Evolutionary conservation across 2,797 vertebrate species (phyloP).

Genomic region (Callimico goeldii): DNA sequence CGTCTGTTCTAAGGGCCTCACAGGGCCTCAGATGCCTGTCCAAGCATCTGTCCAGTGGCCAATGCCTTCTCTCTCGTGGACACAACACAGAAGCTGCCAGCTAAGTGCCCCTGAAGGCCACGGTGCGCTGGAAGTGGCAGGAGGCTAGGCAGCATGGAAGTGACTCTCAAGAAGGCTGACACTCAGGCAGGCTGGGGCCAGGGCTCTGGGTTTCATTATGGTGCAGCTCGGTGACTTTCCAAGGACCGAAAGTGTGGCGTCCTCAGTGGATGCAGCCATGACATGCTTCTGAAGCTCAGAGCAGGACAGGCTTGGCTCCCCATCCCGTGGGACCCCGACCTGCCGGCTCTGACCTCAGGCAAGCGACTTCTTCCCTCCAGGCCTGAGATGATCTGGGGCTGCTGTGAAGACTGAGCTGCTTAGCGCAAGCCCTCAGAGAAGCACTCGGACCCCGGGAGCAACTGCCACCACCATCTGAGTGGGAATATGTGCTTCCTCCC

Average conservation of each 20-base stretch:
- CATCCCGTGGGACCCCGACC: not conserved
- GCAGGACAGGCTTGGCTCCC: not conserved
- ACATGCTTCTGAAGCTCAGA: not conserved
- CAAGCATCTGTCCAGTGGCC: not conserved
- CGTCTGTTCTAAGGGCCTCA: not conserved
- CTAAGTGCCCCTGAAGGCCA: not conserved
- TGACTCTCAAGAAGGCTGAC: not conserved
- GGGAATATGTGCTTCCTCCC: not conserved
- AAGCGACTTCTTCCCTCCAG: not conserved
- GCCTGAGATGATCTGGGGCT: not conserved
- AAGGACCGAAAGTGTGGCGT: not conserved
- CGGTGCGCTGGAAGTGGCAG: fast-evolving
- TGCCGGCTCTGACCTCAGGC: not conserved
- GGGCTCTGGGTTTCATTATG: fast-evolving
- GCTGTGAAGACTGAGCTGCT: fast-evolving
- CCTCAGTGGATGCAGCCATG: fast-evolving
- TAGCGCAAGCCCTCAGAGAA: not conserved
- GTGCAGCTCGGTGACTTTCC: not conserved
- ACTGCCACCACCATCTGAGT: fast-evolving
- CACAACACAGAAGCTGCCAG: fast-evolving
- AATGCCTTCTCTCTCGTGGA: too few relatives aligned
- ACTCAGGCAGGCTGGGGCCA: fast-evolving
- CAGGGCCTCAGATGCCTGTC: too few relatives aligned
- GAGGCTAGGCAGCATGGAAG: fast-evolving
- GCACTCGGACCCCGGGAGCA: not conserved